phyloP scores from a whole-genome alignment of 1,140 invertebrate genomes.

The Diuraphis noxia region DNA sequence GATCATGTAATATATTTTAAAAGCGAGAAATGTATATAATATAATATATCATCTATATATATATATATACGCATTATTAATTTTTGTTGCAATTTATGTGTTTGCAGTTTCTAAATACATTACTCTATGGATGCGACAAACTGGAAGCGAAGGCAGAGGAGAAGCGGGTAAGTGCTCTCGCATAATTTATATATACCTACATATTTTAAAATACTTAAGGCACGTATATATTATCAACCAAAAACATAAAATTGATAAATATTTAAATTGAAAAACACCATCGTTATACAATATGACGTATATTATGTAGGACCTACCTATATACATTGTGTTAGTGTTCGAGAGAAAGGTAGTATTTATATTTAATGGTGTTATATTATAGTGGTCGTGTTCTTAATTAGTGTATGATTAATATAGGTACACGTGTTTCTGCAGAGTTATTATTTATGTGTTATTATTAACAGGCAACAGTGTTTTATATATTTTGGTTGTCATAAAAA shows the following conservation, averaged over 20 bases:
- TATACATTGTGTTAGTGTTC: not conserved
- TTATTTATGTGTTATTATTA: not conserved
- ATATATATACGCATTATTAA: not conserved
- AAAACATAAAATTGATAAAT: slow-evolving; percentile 18
- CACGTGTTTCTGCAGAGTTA: not conserved
- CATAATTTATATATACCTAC: not conserved
- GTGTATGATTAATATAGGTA: slow-evolving; percentile 20
- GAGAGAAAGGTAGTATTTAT: slow-evolving; percentile 15
- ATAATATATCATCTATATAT: not conserved
- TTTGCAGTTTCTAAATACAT: slow-evolving; percentile 52
- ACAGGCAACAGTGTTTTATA: not conserved
- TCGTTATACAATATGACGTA: not conserved
- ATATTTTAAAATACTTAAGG: not conserved
- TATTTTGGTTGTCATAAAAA: slow-evolving; percentile 34
- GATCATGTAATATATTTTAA: slow-evolving; percentile 4
- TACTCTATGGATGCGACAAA: slow-evolving; percentile 52
- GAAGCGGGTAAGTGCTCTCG: slow-evolving; percentile 35
- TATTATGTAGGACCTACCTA: not conserved
- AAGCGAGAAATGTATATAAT: slow-evolving; percentile 3
- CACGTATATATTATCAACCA: not conserved
- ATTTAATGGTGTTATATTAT: not conserved
- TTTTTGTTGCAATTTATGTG: slow-evolving; percentile 36
- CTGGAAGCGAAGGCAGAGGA: slow-evolving; percentile 50
- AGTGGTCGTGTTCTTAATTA: slow-evolving; percentile 34
- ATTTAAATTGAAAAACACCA: not conserved